phyloP scores from a whole-genome alignment of 2,113 vertebrate genomes.

The Ancistrus triradiatus region DNA sequence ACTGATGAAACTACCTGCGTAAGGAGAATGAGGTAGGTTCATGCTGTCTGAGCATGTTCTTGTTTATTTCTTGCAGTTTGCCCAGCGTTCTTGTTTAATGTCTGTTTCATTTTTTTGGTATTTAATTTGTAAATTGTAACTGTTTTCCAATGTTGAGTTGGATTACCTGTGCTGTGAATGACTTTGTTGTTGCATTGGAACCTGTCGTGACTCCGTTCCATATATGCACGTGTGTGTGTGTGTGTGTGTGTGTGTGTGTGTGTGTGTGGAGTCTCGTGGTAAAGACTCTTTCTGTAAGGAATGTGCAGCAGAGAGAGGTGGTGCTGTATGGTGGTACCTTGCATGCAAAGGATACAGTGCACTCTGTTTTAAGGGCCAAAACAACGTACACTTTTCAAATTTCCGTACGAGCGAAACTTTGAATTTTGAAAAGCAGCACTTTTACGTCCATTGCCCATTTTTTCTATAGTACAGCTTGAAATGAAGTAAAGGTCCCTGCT shows the following conservation, averaged over 20 bases:
- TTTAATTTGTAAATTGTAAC: background rate
- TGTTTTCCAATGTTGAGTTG: constrained; percentile 7
- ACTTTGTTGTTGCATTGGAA: constrained; percentile 21
- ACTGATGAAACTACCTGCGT: constrained; percentile 13
- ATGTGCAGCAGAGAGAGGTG: constrained; percentile 3
- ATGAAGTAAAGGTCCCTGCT: constrained; percentile 60
- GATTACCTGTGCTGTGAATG: constrained; percentile 5
- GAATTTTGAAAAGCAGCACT: constrained; percentile 61
- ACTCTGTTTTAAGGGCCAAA: constrained; percentile 24
- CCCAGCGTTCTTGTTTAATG: constrained; percentile 33
- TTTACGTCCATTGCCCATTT: constrained; percentile 60
- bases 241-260: constrained; percentile 31
- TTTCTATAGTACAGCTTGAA: constrained; percentile 55
- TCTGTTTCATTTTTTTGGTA: constrained; percentile 1
- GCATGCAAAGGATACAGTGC: constrained; percentile 35
- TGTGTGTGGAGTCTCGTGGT: constrained; percentile 15
- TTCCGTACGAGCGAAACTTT: constrained; percentile 54
- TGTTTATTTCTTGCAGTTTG: constrained; percentile 58
- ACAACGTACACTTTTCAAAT: constrained; percentile 38
- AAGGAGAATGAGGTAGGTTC: constrained; percentile 4
- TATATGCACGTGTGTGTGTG: constrained; percentile 26
- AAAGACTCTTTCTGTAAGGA: background rate
- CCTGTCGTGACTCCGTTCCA: constrained; percentile 31
- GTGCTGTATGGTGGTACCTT: constrained; percentile 10
- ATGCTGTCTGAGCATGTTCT: constrained; percentile 47